Evolutionary conservation across 2,888 invertebrate genomes (phyloP), one percentile per base, ranked within the genome.

Genomic region (Cheilosia impressa): DNA sequence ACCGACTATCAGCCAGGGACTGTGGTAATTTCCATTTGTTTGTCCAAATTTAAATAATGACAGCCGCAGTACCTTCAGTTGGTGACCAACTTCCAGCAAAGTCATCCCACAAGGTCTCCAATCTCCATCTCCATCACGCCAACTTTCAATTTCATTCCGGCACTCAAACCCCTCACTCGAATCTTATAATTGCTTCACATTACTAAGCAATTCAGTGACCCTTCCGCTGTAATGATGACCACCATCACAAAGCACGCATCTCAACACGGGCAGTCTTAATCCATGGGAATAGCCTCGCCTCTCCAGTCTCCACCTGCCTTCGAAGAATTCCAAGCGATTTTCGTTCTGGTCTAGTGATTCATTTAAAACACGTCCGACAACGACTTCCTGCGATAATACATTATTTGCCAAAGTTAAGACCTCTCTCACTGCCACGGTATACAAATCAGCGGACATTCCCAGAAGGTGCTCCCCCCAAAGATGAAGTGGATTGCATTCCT

Each of bases 331-430:
- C 66, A 55, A 38, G 17, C 63, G 45, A 45, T 68, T 45, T 69
- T 50, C 34, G 65, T 85, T 85, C 31, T n/a, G 84, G 80, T 85
- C 84, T 85, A 52, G 60, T 50, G 80, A 62, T 80, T 85, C 84
- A 62, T 71, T 80, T 63, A 57, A 72, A 52, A 58, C 9, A 63
- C 69, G 63, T 60, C 76, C 71, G 66, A 57, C 80, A 80, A 62
- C 55, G 62, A 76, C 71, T 85, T 80, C 84, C 84, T 65, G 73
- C 24, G 83, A 73, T 79, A 79, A 73, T 79, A 79, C 10, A 68
- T 69, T 27, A 27, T 69, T 69, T 76, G 31, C 47, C 50, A 38
- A 43, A 41, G n/a, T 24, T 68, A 47, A 83, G 34, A 38, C 50
- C 68, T 19, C 17, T 53, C 60, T 41, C 31, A 9, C 31, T 50